Base-by-base conservation (phyloP, 2,797 vertebrate species). In the Neostethus bicornis region DNA sequence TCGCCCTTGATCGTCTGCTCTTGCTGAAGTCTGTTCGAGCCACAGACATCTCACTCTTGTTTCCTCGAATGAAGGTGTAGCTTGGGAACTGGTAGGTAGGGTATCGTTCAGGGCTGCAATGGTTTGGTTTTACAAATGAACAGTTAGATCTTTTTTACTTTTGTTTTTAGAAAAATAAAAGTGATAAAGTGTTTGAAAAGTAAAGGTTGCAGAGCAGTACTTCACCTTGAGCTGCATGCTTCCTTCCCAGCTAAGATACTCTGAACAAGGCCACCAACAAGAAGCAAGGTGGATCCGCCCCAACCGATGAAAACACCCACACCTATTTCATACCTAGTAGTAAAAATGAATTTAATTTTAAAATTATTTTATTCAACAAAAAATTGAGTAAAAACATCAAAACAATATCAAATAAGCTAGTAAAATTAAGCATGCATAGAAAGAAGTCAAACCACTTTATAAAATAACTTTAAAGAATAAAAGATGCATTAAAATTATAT, bases 261-360 rank as follows among this genome's bases (percentile, higher is more conserved):
- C 88, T 91, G 94, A 84, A 97, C 82, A 38, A 94, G 85, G 47
- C 96, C 97, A 32, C 96, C 97, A 16, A 86, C 86, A 57, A 97
- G 88, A 77, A 95, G 94, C 62, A 99, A 91, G 3, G 93, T 91
- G 44, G 96, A 93, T 58, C 96, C 96, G 35, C 92, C 94, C 96
- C 96, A 99, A 65, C 96, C 96, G 42, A 98, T 88, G 68, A 93
- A 98, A 51, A 99, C 91, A 51, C 95, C 96, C 8, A 94, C 90
- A 44, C 96, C 96, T 68, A 98, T 85, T 90, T 98, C 97, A 90
- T 93, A 98, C 85, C 97, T 99, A 87, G 1, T 20, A 43, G 26
- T 17, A 72, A 62, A 80, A 52, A 45, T 3, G 54, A 34, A 0
- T 28, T 53, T 5, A 31, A 23, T 3, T 29, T 1, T 45, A 26